phyloP scores from a whole-genome alignment of 1,140 invertebrate genomes.

The Nebria ingens region DNA sequence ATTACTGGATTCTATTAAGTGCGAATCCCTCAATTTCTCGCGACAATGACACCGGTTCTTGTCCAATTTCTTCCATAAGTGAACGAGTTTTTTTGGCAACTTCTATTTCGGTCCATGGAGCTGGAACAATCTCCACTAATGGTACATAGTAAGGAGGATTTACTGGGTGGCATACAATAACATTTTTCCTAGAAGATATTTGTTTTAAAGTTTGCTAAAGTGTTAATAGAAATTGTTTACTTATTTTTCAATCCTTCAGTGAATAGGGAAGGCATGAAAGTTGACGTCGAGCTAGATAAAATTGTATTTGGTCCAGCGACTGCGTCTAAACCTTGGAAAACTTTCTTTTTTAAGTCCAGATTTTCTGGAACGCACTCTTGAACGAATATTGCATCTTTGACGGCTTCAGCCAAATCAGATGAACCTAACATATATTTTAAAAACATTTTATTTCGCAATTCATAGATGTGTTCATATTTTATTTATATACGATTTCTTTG shows the following conservation, averaged over 20 bases:
- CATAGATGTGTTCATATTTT: background rate
- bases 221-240: constrained; percentile 16
- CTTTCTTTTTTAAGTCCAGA: constrained; percentile 70
- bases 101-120: constrained; percentile 73
- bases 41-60: constrained; percentile 74
- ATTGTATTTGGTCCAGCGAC: constrained; percentile 62
- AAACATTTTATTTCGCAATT: constrained; percentile 6
- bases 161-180: constrained; percentile 77
- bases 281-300: constrained; percentile 84
- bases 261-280: constrained; percentile 77
- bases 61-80: constrained; percentile 82
- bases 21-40: constrained; percentile 88
- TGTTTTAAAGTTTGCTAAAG: background rate
- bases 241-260: constrained; percentile 68
- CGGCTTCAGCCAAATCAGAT: constrained; percentile 49
- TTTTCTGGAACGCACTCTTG: constrained; percentile 91
- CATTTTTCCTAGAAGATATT: constrained; percentile 22
- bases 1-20: constrained; percentile 84
- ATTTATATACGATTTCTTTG: constrained; percentile 11
- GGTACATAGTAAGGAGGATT: constrained; percentile 96
- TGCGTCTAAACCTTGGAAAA: constrained; percentile 68
- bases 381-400: constrained; percentile 62
- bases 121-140: constrained; percentile 87
- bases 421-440: constrained; percentile 47
- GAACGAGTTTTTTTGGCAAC: constrained; percentile 46